Evolutionary conservation across 2,797 vertebrate genomes (phyloP), one percentile per base, ranked within the genome.

Genomic region (Spinus olivaceus): DNA sequence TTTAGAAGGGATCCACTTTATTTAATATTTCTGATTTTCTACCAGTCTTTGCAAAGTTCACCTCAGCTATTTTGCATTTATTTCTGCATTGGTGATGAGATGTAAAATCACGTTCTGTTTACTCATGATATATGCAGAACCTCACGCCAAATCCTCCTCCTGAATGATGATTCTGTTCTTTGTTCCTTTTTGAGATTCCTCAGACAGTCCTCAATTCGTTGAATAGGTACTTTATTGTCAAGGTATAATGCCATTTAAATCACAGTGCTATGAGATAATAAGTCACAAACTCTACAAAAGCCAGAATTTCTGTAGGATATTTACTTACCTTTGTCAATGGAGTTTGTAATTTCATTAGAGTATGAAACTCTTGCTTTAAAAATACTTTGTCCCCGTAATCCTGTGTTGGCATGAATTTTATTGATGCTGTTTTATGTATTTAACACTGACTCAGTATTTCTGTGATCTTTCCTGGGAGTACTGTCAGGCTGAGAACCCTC

Each of bases 81-180:
- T 83, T 93, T 93, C 79, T 28, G 23, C 39, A 51, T 69, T 4
- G 18, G 32, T n/a, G 70, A 88, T 83, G 84, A 94, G 82, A 94
- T 91, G 76, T 82, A 85, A 92, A 92, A 84, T 84, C 63, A 65
- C 35, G 54, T 87, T 86, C 86, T 90, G 39, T 94, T 94, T 95
- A 91, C 78, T 82, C 64, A 47, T 0, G 32, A 54, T 94, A 87
- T 86, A 4, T 89, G 78, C 41, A 81, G 81, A 89, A 88, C 47
- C 61, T 80, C 46, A 54, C 39, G 56, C 69, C 17, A 69, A 90
- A 86, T 83, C 67, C 66, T 83, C 49, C 85, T 76, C 27, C 70
- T 66, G 85, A 94, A 90, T 87, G 57, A 87, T 86, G 79, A 92
- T 91, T 41, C 23, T 12, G 2, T 79, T 92, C 76, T 66, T 76